These are phyloP conservation scores for Drosophila incognita DNA, from an alignment of 2,888 invertebrate genomes.

Conservation along the genomic window DNA sequence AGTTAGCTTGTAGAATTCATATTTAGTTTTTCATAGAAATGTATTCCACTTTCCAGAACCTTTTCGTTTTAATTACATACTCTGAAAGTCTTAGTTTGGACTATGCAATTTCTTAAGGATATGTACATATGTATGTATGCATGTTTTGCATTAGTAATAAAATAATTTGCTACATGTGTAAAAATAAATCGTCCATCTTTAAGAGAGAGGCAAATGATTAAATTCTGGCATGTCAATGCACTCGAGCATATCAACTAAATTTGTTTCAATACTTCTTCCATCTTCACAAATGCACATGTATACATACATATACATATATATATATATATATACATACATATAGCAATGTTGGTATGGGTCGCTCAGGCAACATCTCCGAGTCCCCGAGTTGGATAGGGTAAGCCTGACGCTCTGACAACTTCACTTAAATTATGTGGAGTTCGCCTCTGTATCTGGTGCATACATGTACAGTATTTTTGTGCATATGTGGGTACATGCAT, in stretches of 20 bases:
- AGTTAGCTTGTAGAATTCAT: not conserved
- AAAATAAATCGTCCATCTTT: slow-evolving; percentile 25
- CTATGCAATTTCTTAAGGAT: not conserved
- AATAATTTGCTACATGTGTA: not conserved
- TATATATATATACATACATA: not conserved
- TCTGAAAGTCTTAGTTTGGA: not conserved
- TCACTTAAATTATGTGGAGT: slow-evolving; percentile 62
- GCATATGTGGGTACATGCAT: slow-evolving; percentile 17
- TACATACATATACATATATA: not conserved
- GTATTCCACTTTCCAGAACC: too few relatives aligned
- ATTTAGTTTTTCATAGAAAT: not conserved
- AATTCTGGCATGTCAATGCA: slow-evolving; percentile 56
- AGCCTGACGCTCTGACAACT: slow-evolving; percentile 45
- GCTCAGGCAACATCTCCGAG: slow-evolving; percentile 25
- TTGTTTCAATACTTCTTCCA: slow-evolving; percentile 56
- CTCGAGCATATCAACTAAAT: slow-evolving; percentile 58
- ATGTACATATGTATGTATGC: not conserved
- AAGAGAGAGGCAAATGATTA: slow-evolving; percentile 31
- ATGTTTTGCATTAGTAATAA: not conserved
- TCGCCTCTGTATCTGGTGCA: slow-evolving; percentile 35
- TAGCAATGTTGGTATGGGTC: slow-evolving; percentile 11
- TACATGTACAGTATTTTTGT: slow-evolving; percentile 17
- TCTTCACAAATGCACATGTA: slow-evolving; percentile 10
- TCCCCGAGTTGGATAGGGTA: slow-evolving; percentile 31
- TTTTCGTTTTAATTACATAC: not conserved